phyloP scores from a whole-genome alignment of 2,888 invertebrate species.

The Cecidostiba fungosa region DNA sequence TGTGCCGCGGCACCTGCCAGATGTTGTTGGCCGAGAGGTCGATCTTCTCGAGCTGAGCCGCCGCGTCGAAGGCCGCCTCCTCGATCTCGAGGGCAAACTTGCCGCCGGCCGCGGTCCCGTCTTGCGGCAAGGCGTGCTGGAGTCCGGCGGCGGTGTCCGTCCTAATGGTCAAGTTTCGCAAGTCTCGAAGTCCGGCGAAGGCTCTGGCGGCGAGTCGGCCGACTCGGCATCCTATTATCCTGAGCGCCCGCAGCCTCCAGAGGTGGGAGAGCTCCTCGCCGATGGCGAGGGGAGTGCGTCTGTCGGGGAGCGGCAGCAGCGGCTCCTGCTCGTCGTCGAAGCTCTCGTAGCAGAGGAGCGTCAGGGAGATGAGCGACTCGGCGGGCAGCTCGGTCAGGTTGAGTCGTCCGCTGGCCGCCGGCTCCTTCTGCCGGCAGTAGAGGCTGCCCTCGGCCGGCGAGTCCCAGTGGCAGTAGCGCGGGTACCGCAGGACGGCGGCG shows the following conservation, averaged over 20 bases:
- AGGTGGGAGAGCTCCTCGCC: slow-evolving; percentile 90
- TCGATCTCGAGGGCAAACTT: slow-evolving; percentile 90
- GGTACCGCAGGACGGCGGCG: slow-evolving; percentile 86
- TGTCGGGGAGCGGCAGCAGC: slow-evolving; percentile 66
- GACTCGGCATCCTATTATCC: slow-evolving; percentile 93
- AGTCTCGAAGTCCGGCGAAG: slow-evolving; percentile 89
- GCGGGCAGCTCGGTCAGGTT: slow-evolving; percentile 91
- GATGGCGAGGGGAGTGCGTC: slow-evolving; percentile 12
- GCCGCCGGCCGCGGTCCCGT: slow-evolving; percentile 18
- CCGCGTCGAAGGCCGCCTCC: slow-evolving; percentile 88
- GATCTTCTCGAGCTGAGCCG: slow-evolving; percentile 90
- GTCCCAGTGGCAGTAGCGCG: slow-evolving; percentile 91
- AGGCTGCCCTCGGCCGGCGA: slow-evolving; percentile 76
- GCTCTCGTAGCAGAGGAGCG: slow-evolving; percentile 67
- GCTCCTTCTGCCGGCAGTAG: slow-evolving; percentile 81
- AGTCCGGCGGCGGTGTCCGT: slow-evolving; percentile 83
- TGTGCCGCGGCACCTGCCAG: slow-evolving; percentile 92
- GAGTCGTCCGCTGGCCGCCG: slow-evolving; percentile 84
- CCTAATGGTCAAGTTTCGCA: slow-evolving; percentile 91
- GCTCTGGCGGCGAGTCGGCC: slow-evolving; percentile 91
- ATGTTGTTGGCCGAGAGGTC: slow-evolving; percentile 94
- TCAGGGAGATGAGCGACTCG: slow-evolving; percentile 81
- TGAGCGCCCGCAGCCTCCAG: slow-evolving; percentile 89
- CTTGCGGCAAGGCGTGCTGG: slow-evolving; percentile 80
- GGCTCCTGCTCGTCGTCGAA: slow-evolving; percentile 48